Base-by-base conservation (phyloP, 2,888 invertebrate genomes). In the Lithosia quadra region DNA sequence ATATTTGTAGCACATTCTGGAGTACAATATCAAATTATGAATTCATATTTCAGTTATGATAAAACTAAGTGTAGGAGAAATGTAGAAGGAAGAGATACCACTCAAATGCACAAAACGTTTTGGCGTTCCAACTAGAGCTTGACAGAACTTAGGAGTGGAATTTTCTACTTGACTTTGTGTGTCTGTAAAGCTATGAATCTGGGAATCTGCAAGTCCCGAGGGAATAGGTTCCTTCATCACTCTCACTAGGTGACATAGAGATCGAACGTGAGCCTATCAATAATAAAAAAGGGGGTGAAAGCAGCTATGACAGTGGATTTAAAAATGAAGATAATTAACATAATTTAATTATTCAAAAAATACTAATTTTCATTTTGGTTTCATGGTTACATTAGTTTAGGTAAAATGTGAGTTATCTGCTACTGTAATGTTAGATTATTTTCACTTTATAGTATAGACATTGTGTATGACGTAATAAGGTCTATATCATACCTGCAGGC, bases 1-100 rank as follows among this genome's bases (percentile, higher is more conserved):
- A 99, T 71, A 98, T 95, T 94, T 98, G 97, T 55, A 98, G 93
- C 9, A 98, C 96, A 90, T 97, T 98, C 96, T 98, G 95, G 84
- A 72, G 79, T 55, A 15, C 21, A 34, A 63, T 18, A 21, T 11
- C 22, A 60, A 9, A 39, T 22, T n/a, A n/a, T 49, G 49, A 49
- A 49, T n/a, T 18, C 49, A n/a, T 8, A 43, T 43, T 43, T 18
- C 18, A 43, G 18, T 43, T 43, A 43, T 18, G 18, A 18, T 43
- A 43, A 43, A 18, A 43, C 18, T 43, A 43, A 28, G 18, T 43
- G 43, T 18, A 7, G 18, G 43, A 18, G 18, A 43, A 43, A 43
- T 18, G 18, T 18, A 43, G 43, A 43, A 7, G 18, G 18, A 43
- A 15, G 15, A 39, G 1, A 39, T 0, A 15, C 28, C 2, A 28